phyloP scores from a whole-genome alignment of 2,888 invertebrate species.

The Ommatoiulus sabulosus region DNA sequence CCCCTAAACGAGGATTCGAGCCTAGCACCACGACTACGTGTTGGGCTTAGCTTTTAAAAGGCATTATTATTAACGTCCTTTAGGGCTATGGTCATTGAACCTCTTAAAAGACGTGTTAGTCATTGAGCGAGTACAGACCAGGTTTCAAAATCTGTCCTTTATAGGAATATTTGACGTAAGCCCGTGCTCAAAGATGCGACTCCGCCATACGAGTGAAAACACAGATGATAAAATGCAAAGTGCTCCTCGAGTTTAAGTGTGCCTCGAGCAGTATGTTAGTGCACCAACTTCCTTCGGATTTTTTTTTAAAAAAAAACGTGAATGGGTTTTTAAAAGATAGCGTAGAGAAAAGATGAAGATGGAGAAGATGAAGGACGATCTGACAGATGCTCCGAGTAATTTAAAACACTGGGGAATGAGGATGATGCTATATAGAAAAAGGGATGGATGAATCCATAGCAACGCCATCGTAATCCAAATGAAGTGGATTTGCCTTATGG shows the following conservation, averaged over 20 bases:
- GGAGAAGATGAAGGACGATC: conserved; percentile 43
- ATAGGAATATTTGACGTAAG: background rate
- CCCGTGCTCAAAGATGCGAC: background rate
- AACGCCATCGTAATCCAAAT: conserved; percentile 36
- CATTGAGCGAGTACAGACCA: background rate
- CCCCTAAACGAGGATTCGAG: no score
- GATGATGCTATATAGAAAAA: background rate
- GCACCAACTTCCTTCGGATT: conserved; percentile 26
- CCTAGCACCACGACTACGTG: no score
- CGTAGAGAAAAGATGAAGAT: conserved; percentile 39
- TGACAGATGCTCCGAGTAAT: conserved; percentile 25
- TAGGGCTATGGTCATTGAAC: background rate
- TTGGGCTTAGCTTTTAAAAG: no score
- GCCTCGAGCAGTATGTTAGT: conserved; percentile 8
- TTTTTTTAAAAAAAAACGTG: conserved; percentile 7
- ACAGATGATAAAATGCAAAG: conserved; percentile 40
- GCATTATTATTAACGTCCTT: background rate
- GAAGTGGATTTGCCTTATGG: conserved; percentile 31
- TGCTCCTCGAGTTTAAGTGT: conserved; percentile 17
- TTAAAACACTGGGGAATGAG: conserved; percentile 12
- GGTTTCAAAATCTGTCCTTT: background rate
- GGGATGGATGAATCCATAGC: conserved; percentile 13
- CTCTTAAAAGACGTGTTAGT: background rate
- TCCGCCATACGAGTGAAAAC: background rate
- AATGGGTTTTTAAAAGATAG: conserved; percentile 35